Evolutionary conservation across 2,797 vertebrate genomes (phyloP).

Genomic region (Emys orbicularis): DNA sequence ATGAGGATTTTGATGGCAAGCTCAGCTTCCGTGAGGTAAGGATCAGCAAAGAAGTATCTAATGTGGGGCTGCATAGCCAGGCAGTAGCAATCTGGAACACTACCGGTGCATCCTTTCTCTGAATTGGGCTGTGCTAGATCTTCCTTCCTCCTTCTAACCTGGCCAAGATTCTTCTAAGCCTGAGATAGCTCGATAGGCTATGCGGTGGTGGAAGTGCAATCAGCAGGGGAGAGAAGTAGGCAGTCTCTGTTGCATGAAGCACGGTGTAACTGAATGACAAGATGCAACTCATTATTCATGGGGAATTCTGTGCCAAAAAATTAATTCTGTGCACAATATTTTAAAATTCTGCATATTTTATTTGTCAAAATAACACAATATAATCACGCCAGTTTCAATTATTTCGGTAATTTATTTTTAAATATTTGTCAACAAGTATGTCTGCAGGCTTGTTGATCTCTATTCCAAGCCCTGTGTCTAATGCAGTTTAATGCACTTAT

Average conservation of each 20-base stretch:
- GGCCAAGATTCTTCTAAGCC: neutral
- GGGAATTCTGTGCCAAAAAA: no score
- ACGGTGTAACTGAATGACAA: neutral
- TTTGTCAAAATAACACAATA: no score
- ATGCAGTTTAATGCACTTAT: neutral
- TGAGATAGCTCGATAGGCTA: neutral
- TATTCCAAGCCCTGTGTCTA: neutral
- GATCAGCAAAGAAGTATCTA: neutral
- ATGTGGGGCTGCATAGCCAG: neutral
- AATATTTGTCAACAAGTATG: no score
- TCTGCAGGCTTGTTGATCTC: neutral
- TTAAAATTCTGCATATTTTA: no score
- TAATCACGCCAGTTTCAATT: no score
- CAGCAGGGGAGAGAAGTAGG: neutral
- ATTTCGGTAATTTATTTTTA: no score
- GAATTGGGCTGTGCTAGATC: neutral
- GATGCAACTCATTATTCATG: neutral
- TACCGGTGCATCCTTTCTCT: neutral
- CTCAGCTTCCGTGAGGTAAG: slow-evolving; percentile 85
- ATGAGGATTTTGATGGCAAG: slow-evolving; percentile 86
- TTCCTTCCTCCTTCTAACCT: neutral
- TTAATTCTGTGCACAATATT: no score
- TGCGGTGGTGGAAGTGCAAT: neutral
- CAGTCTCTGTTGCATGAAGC: neutral
- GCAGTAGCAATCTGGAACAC: neutral